Base-by-base conservation (phyloP, 1,140 invertebrate species). In the Pristionchus pacificus region DNA sequence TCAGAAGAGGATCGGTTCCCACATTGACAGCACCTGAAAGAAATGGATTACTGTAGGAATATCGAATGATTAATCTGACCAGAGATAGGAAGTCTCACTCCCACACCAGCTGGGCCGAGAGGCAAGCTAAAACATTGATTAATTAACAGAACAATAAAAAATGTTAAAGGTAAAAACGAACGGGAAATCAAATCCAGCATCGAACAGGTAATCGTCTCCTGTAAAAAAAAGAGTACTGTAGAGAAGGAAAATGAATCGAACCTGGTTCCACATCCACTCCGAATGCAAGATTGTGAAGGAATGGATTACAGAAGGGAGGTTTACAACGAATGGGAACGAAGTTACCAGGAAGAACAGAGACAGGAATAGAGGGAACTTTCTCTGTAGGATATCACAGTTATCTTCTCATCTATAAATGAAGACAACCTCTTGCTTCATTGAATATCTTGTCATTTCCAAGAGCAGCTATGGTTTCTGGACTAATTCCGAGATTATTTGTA, bases 281-380 rank as follows among this genome's bases (percentile, higher is more conserved):
- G 32, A 77, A 77, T 28, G 70, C 76, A 27, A 72, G 33, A 38
- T 76, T 77, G 38, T 77, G 74, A 25, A 77, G 74, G 63, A 77
- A 77, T 49, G 74, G 74, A 63, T 77, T 77, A 60, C 76, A 77
- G 66, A 77, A 71, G 2, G 76, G 76, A 30, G 74, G 74, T 57
- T 77, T 77, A 57, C 76, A 77, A 2, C 76, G 70, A 38, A 77
- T 60, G 6, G 76, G 76, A 15, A 77, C 76, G 59, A 77, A 77
- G 60, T 77, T 77, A 33, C 76, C 76, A 67, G 76, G 76, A 19
- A 77, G 71, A 49, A 77, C 76, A 2, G 74, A 60, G 0, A 77
- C 76, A 0, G 76, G 76, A 15, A 76, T 70, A 3, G 76, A 70
- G 10, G 76, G 73, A 28, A 76, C 67, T 6, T 66, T 70, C 31